Percentiles rank a stretch among this genome's conserved stretches.
Conservation (phyloP, 1,140 invertebrate genomes). For the Leptestheria dahalacensis region DNA sequence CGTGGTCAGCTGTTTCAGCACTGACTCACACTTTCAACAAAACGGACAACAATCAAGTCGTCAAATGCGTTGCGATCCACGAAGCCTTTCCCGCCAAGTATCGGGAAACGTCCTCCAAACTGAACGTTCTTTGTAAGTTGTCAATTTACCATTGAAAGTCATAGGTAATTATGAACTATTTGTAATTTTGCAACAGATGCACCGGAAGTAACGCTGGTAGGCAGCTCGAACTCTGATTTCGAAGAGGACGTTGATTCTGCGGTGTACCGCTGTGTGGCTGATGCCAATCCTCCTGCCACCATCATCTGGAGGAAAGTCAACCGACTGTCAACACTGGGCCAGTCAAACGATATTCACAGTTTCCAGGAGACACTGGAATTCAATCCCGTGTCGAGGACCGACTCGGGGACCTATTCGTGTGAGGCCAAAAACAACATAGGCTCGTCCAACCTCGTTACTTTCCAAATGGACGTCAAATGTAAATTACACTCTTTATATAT, state of each 20-base stretch:
- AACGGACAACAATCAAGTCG: conserved; percentile 51
- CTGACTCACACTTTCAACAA: conserved; percentile 61
- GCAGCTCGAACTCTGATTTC: conserved; percentile 49
- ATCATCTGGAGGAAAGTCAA: conserved; percentile 59
- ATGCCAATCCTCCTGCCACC: conserved; percentile 69
- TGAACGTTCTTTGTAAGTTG: conserved; percentile 71
- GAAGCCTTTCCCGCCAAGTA: conserved; percentile 59
- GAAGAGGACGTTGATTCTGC: conserved; percentile 67
- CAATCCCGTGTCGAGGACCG: conserved; percentile 44
- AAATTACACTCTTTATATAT: conserved; percentile 33
- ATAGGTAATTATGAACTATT: neutral
- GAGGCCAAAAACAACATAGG: conserved; percentile 66
- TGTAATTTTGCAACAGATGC: conserved; percentile 42
- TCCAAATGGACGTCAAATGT: conserved; percentile 78
- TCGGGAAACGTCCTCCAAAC: conserved; percentile 46
- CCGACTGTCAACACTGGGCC: neutral
- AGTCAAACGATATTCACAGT: conserved; percentile 7
- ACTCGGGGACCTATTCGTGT: conserved; percentile 60
- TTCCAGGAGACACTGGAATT: conserved; percentile 46
- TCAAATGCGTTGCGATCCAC: conserved; percentile 68
- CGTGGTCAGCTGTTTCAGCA: conserved; percentile 48
- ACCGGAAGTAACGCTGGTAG: conserved; percentile 54
- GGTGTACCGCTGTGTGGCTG: conserved; percentile 57
- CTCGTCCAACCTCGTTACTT: conserved; percentile 56
- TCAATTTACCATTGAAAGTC: neutral